phyloP scores from a whole-genome alignment of 2,797 vertebrate species.

The Poecilia velifera region DNA sequence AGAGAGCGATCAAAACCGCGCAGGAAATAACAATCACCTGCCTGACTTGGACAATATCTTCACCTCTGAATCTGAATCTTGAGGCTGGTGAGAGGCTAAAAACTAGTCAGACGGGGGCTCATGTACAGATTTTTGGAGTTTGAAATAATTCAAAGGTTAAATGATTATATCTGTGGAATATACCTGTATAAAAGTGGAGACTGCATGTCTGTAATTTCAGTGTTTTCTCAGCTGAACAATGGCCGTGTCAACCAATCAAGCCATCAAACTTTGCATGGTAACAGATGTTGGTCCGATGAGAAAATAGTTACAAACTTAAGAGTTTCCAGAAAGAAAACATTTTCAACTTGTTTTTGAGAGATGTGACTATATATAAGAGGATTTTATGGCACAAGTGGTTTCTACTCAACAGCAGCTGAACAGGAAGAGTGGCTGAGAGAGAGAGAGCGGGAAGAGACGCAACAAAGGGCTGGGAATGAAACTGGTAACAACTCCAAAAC shows the following conservation, averaged over 20 bases:
- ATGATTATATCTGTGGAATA: neutral
- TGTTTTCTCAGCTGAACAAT: neutral
- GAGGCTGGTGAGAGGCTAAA: neutral
- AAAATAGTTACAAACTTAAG: neutral
- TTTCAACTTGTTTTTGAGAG: neutral
- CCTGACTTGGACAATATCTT: neutral
- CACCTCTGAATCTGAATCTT: neutral
- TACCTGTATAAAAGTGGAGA: neutral
- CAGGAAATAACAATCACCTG: neutral
- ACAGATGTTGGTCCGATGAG: neutral
- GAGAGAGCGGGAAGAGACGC: too few species aligned
- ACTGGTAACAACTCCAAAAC: neutral
- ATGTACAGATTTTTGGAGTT: neutral
- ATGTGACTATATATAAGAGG: neutral
- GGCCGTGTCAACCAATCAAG: neutral
- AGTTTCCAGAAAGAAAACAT: neutral
- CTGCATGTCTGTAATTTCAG: neutral
- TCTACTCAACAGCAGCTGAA: neutral
- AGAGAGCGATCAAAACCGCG: neutral
- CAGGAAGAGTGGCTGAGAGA: neutral
- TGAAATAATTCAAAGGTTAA: neutral
- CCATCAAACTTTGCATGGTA: neutral
- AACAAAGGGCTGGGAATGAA: neutral
- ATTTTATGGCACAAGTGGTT: neutral
- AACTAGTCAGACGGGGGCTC: neutral